Evolutionary conservation across 1,140 invertebrate genomes (phyloP).

Genomic region (Bicyclus anynana): DNA sequence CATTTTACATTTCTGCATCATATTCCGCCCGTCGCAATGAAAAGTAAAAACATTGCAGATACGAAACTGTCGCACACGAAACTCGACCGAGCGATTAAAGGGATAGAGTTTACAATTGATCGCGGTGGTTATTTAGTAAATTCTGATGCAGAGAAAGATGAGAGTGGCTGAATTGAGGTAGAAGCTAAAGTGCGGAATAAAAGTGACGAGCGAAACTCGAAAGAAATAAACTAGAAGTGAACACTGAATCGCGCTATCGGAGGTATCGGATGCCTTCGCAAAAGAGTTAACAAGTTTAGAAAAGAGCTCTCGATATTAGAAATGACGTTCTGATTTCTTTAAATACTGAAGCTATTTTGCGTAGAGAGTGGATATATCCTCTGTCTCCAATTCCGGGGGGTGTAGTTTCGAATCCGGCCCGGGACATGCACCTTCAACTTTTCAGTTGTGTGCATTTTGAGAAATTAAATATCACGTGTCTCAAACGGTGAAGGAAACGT

Average conservation of each 20-base stretch:
- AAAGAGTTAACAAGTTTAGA: conserved; percentile 10
- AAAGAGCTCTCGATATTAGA: not conserved
- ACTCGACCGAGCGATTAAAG: conserved; percentile 16
- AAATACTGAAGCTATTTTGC: not conserved
- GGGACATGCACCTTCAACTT: too few species aligned
- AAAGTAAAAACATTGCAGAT: conserved; percentile 72
- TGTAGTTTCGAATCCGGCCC: too few species aligned
- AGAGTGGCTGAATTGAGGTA: conserved; percentile 68
- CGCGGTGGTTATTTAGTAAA: conserved; percentile 38
- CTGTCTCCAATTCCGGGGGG: too few species aligned
- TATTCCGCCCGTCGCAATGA: conserved; percentile 68
- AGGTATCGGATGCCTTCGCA: conserved; percentile 18
- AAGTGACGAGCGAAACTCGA: conserved; percentile 61
- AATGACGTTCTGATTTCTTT: not conserved
- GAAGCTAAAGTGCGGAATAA: conserved; percentile 70
- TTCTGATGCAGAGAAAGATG: conserved; percentile 61
- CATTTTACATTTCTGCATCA: conserved; percentile 73
- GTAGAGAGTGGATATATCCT: too few species aligned
- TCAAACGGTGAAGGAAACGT: too few species aligned
- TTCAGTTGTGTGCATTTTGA: too few species aligned
- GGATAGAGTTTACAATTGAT: conserved; percentile 25
- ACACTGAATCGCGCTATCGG: conserved; percentile 23
- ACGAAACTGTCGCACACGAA: conserved; percentile 14
- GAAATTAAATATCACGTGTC: too few species aligned
- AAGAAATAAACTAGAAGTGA: conserved; percentile 64